A percentile compares a stretch with the other conserved stretches of the same genome.
These are phyloP conservation scores for Idaea dimidiata DNA, from an alignment of 2,888 invertebrate genomes.

Conservation along the genomic window DNA sequence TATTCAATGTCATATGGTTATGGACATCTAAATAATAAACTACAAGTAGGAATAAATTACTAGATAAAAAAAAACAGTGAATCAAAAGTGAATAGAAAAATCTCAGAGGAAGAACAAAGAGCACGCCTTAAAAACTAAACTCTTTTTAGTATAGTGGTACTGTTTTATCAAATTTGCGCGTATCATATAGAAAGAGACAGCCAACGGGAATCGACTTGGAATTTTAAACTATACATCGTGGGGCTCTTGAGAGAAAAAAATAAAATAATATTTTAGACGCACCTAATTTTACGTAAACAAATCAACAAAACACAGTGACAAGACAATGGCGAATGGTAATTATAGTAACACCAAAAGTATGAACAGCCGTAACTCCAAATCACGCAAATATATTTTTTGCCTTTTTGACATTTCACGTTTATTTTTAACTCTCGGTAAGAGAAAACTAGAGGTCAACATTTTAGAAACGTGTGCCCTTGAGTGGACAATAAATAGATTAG, in stretches of 20 bases:
- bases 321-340: slow-evolving; percentile 54
- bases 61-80: too few relatives aligned
- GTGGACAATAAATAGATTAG: background rate
- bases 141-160: too few relatives aligned
- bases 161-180: too few relatives aligned
- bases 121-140: too few relatives aligned
- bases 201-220: too few relatives aligned
- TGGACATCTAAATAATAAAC: too few relatives aligned
- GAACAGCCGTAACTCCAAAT: slow-evolving; percentile 29
- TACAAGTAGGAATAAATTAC: too few relatives aligned
- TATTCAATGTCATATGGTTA: too few relatives aligned
- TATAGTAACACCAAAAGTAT: slow-evolving; percentile 27
- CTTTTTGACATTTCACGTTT: background rate
- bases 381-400: background rate
- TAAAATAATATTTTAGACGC: slow-evolving; percentile 25
- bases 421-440: background rate
- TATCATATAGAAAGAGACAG: too few relatives aligned
- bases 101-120: too few relatives aligned
- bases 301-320: slow-evolving; percentile 44
- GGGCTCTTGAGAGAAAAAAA: slow-evolving; percentile 7
- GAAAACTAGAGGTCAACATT: background rate
- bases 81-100: too few relatives aligned
- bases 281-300: slow-evolving; percentile 17
- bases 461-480: background rate
- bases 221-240: too few relatives aligned